A percentile compares a stretch with the other conserved stretches of the same genome.
These are phyloP conservation scores for Euschistus heros DNA, from an alignment of 1,140 invertebrate genomes.

Conservation along the genomic window DNA sequence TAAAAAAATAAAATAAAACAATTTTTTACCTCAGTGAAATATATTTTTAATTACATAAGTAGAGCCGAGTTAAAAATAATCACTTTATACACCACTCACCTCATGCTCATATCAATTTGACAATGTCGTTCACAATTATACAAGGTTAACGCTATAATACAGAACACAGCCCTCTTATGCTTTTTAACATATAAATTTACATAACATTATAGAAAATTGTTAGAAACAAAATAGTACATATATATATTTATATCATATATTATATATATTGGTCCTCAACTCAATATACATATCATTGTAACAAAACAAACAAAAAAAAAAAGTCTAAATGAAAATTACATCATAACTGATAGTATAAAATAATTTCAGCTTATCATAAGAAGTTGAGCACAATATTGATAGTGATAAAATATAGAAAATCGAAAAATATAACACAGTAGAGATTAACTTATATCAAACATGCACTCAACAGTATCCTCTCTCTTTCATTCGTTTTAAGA, in stretches of 20 bases:
- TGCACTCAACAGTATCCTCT: no score
- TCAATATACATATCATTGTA: background rate
- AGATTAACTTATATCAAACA: no score
- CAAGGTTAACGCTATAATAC: background rate
- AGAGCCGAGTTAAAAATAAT: no score
- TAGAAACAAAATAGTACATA: background rate
- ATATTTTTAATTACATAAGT: no score
- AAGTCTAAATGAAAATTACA: background rate
- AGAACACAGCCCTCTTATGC: slow-evolving; percentile 1
- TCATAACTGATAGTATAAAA: no score
- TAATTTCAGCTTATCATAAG: no score
- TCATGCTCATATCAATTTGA: background rate
- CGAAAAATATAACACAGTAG: no score
- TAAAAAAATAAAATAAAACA: no score
- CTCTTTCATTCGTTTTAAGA: no score
- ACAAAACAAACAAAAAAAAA: background rate
- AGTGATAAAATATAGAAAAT: no score
- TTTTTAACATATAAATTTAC: background rate
- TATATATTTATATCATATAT: background rate
- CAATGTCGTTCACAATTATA: background rate
- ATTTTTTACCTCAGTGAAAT: no score
- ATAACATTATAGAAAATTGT: background rate
- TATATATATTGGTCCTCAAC: slow-evolving; percentile 1
- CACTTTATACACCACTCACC: background rate
- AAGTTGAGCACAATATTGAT: no score